Evolutionary conservation across 2,113 vertebrate genomes (phyloP).

Genomic region (Piaya cayana): DNA sequence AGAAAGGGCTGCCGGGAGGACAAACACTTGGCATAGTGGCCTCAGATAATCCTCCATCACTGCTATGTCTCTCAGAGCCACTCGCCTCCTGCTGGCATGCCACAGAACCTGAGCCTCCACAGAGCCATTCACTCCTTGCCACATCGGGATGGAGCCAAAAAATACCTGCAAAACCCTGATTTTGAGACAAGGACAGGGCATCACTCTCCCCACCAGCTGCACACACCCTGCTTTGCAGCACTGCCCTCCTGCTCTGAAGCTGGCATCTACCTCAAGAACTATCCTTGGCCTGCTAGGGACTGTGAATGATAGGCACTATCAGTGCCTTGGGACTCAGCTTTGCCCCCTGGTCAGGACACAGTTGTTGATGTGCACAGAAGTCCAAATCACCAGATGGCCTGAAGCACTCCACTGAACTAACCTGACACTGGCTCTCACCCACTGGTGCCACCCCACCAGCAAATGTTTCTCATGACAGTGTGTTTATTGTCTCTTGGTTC

Average conservation of each 20-base stretch:
- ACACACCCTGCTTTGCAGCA: background rate
- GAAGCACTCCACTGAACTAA: background rate
- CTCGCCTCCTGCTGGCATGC: accelerated
- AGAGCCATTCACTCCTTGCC: background rate
- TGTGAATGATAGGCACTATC: background rate
- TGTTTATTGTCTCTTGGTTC: background rate
- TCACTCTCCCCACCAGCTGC: background rate
- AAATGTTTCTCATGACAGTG: background rate
- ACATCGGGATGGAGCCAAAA: background rate
- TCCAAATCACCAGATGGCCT: background rate
- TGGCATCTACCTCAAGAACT: background rate
- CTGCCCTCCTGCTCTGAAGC: background rate
- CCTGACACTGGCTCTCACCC: background rate
- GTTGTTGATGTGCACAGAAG: background rate
- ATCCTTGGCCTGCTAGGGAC: background rate
- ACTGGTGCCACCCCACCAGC: background rate
- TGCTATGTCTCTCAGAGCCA: background rate
- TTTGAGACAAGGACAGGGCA: background rate
- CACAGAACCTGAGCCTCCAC: background rate
- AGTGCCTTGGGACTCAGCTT: background rate
- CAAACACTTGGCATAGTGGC: background rate
- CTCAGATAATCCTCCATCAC: background rate
- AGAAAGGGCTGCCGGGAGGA: background rate
- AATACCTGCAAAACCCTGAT: background rate
- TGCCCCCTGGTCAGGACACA: accelerated